Base-by-base conservation (phyloP, 92 coral and sea anemone genomes). In the Palythoa heliodiscus region DNA sequence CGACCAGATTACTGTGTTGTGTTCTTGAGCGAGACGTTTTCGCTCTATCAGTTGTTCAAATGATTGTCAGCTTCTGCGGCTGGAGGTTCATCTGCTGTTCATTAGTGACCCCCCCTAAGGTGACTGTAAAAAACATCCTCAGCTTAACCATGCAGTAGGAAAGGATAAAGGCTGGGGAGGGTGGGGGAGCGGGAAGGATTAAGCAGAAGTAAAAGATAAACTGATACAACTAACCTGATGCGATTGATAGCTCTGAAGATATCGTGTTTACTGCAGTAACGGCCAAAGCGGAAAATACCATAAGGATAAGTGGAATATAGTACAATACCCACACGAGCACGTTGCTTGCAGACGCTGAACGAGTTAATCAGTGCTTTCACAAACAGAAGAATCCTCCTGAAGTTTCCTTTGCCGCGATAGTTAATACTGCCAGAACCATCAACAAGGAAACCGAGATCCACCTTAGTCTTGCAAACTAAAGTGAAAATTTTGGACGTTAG, bases 391-490 rank as follows among this genome's bases (percentile, higher is more conserved):
- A 94, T 84, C 14, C 89, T 87, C 66, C 84, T 87, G 84, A 93
- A 95, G 78, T 91, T 88, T 52, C 88, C 84, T 17, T 86, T 82
- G 1, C 90, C 93, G 29, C 70, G 54, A 11, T 83, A 87, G 22
- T 79, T 75, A 53, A 93, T 93, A 73, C 97, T 93, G 40, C 97
- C 95, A 3, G 97, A 93, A 3, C 97, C 97, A 71, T 93, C 97
- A 63, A 93, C 40, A 10, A 93, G 86, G 78, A 93, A 87, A 61
- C 91, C 97, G 78, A 93, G 82, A 57, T 93, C 97, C 7, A 93
- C 89, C 19, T 89, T 83, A 14, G 91, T 43, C 25, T 52, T 87
- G 75, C 97, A 93, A 87, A 86, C 97, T 93, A 73, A 38, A 93
- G 24, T 58, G 48, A 78, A 38, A 16, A 50, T 3, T 3, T 35